Evolutionary conservation across 2,797 vertebrate species (phyloP), one percentile per base, ranked within the genome.

Genomic region (Phoxinus dragarum): DNA sequence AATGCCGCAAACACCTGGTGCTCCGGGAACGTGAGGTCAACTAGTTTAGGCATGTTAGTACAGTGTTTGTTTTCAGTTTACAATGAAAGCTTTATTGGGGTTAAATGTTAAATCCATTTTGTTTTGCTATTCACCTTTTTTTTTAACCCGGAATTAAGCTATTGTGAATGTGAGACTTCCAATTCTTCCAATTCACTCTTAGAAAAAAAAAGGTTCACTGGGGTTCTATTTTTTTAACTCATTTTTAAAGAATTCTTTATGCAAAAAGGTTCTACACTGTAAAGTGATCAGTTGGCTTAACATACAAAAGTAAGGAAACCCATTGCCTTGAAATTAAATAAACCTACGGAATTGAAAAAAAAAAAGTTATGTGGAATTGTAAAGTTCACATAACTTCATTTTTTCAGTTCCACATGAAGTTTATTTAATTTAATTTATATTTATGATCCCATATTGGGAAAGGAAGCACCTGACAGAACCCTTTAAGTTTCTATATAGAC

Each of bases 1-100:
- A 85, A 85, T 73, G 27, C 83, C 3, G 16, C 68, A 31, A 80
- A 80, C 84, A 85, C 77, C 68, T 73, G 84, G 5, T 79, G 42
- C 34, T 73, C 72, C 5, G 6, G 44, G 11, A 73, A 80, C 10
- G 44, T 80, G 47, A 72, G 42, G 77, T 74, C 59, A 74, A 31
- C 49, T 44, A 73, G 42, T 73, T 14, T 47, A 74, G 36, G 9
- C 31, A 73, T 82, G 40, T 10, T 36, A 64, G n/a, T 61, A 40
- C 38, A 47, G 69, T 64, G 31, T 74, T 64, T 74, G 11, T 5
- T 54, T 47, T 49, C 56, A 64, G 42, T 82, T 38, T 31, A 40
- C 12, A n/a, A 16, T n/a, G n/a, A 40, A 34, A 27, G 21, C 5
- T 52, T 10, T 23, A 23, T 23, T n/a, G 2, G 8, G 14, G 17